These are phyloP conservation scores for Cygnus atratus DNA, from an alignment of 2,113 vertebrate species.

Conservation along the genomic window DNA sequence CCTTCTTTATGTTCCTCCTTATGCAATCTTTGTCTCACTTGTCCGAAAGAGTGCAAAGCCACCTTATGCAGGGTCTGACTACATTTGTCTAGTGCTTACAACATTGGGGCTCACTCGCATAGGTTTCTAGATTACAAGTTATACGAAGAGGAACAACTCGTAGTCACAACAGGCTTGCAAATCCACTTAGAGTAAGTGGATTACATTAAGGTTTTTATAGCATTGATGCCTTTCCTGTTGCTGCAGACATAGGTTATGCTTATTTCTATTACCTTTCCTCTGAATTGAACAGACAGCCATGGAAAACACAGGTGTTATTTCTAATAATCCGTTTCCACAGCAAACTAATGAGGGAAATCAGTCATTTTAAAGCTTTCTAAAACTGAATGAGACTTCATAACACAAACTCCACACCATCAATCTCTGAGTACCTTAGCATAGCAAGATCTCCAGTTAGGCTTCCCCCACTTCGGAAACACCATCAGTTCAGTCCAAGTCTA, in stretches of 20 bases:
- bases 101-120: neutral
- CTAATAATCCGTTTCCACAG: slow-evolving; percentile 21
- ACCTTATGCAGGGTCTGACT: neutral
- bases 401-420: neutral
- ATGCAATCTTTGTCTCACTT: neutral
- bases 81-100: neutral
- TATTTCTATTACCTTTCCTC: neutral
- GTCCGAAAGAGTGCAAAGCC: neutral
- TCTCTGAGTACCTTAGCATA: neutral
- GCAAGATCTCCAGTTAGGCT: neutral
- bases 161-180: neutral
- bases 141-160: neutral
- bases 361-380: neutral
- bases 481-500: neutral
- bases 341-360: neutral
- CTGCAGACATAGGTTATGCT: neutral
- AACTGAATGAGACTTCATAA: neutral
- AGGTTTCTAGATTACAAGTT: neutral
- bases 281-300: neutral
- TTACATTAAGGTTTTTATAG: neutral
- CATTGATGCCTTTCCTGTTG: neutral
- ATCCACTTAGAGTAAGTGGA: slow-evolving; percentile 21
- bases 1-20: neutral
- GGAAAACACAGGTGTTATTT: neutral
- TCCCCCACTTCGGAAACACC: neutral